phyloP scores from a whole-genome alignment of 2,113 vertebrate genomes.

The Trematomus loennbergii region DNA sequence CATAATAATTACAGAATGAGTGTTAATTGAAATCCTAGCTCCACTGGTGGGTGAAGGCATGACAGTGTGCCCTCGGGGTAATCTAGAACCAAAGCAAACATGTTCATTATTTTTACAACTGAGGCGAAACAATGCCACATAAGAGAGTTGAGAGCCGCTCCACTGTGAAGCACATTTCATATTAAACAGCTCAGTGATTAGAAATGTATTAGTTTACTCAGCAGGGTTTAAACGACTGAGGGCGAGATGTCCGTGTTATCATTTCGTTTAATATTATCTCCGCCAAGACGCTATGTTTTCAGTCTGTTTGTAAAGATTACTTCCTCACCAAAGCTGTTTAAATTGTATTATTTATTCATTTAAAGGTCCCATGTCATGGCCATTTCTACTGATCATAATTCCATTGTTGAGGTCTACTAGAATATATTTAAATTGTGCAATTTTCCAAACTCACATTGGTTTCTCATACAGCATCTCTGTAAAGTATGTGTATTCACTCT shows the following conservation, averaged over 20 bases:
- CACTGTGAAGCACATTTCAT: constrained; percentile 42
- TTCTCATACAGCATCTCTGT: no score
- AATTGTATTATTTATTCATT: background rate
- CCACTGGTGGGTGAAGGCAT: constrained; percentile 46
- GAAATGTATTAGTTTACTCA: constrained; percentile 33
- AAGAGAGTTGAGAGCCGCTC: constrained; percentile 40
- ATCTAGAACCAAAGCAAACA: constrained; percentile 60
- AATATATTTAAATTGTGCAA: no score
- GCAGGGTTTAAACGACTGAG: constrained; percentile 17
- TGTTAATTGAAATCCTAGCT: constrained; percentile 73
- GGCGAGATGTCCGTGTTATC: background rate
- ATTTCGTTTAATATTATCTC: background rate
- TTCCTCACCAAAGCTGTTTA: background rate
- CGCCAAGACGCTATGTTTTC: no score
- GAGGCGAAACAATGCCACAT: constrained; percentile 37
- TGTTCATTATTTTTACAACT: constrained; percentile 59
- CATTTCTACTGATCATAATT: no score
- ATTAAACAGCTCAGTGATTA: constrained; percentile 56
- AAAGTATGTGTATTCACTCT: no score
- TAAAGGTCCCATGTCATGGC: no score
- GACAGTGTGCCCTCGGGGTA: constrained; percentile 40
- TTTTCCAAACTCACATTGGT: no score
- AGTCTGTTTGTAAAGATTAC: background rate
- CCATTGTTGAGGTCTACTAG: no score
- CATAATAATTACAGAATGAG: constrained; percentile 58